phyloP scores from a whole-genome alignment of 2,113 vertebrate species.

The Dasypus novemcinctus region DNA sequence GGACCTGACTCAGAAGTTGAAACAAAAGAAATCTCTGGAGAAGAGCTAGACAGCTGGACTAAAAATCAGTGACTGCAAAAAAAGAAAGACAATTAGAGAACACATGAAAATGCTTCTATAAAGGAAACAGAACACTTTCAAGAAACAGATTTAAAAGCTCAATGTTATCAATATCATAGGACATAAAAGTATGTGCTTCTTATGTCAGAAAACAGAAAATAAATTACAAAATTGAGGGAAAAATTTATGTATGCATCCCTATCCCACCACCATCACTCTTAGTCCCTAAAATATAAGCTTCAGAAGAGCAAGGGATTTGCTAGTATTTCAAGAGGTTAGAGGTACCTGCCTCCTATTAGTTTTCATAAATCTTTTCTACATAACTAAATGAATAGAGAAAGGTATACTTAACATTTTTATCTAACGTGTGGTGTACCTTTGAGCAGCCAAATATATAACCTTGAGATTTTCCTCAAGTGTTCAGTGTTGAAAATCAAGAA shows the following conservation, averaged over 20 bases:
- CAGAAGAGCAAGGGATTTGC: background rate
- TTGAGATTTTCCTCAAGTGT: background rate
- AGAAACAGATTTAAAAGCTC: background rate
- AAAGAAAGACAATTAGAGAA: background rate
- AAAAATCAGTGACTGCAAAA: background rate
- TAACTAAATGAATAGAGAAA: background rate
- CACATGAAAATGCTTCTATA: background rate
- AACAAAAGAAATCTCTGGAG: background rate
- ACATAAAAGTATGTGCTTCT: background rate
- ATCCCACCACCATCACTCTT: background rate
- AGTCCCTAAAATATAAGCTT: background rate
- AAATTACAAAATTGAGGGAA: background rate
- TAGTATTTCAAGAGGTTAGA: background rate
- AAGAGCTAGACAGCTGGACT: background rate
- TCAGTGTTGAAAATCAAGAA: background rate
- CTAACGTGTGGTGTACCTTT: background rate
- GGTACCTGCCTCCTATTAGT: background rate
- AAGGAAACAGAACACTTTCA: background rate
- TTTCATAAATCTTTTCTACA: background rate
- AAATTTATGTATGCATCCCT: background rate
- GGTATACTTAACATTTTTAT: background rate
- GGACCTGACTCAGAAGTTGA: background rate
- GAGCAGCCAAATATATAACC: background rate
- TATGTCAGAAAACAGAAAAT: background rate
- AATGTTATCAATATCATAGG: background rate